Evolutionary conservation across 2,113 vertebrate genomes (phyloP), one percentile per base, ranked within the genome.

Genomic region (Myotis brandtii): DNA sequence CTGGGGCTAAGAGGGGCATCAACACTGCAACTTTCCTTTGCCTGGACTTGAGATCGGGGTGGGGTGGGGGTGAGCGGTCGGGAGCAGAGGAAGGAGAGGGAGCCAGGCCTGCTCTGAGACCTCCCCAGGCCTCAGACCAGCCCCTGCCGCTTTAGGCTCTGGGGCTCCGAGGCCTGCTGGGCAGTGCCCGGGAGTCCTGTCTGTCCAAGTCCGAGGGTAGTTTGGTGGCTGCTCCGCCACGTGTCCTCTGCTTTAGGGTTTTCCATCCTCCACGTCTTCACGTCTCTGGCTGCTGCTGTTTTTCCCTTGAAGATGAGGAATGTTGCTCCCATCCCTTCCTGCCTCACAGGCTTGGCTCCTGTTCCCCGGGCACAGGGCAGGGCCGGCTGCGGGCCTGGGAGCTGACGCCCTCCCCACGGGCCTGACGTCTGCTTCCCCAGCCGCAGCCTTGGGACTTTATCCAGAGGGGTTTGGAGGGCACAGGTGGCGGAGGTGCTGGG

Each of bases 161-260:
- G 25, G 66, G 46, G 79, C 34, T 21, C 30, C 7, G 2, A 10
- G 92, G 23, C 48, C 50, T 46, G 2, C 34, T 2, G 34, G 83
- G 32, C 10, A 0, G 52, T 8, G 30, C 34, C 30, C 0, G 0
- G 27, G 37, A 46, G 59, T 62, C 20, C 7, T 56, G 5, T 56
- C 52, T 50, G 43, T 76, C 52, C 87, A 64, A 8, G 48, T 50
- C 13, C 6, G 32, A 89, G 21, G 5, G 6, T 27, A 1, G 13
- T 43, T 76, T 77, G 66, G 6, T 25, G 46, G 66, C 79, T 70
- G 46, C 30, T 34, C 50, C 10, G 0, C 73, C 75, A 13, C 1
- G 23, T 70, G 73, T 59, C 30, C 27, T 40, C 34, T 43, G 27
- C 73, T n/a, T 9, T 32, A 50, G 27, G 20, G 20, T 34, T 66